Evolutionary conservation across 1,140 invertebrate species (phyloP).

Genomic region (Drosophila micromelanica): DNA sequence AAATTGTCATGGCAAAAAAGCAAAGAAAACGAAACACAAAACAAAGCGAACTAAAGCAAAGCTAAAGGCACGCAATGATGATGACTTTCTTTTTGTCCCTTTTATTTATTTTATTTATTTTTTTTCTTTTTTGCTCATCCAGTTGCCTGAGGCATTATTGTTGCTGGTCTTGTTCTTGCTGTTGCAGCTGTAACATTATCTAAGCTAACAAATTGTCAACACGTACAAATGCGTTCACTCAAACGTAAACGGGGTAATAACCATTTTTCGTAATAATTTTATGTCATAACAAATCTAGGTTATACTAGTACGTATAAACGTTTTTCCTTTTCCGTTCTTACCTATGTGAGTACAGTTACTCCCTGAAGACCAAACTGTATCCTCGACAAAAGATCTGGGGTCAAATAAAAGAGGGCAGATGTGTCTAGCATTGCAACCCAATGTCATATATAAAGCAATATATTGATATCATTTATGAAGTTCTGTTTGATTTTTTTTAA

Average conservation of each 20-base stretch:
- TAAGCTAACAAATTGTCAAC: constrained; percentile 84
- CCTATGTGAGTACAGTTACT: constrained; percentile 25
- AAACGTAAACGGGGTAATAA: constrained; percentile 84
- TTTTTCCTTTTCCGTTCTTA: constrained; percentile 23
- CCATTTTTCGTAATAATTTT: constrained; percentile 84
- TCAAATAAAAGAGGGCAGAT: not conserved
- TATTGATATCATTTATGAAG: too few species aligned
- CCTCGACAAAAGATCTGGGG: too few species aligned
- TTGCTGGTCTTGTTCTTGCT: constrained; percentile 30
- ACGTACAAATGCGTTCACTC: constrained; percentile 84
- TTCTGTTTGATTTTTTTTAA: too few species aligned
- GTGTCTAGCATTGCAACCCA: not conserved
- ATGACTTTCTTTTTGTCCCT: constrained; percentile 53
- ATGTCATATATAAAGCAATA: too few species aligned
- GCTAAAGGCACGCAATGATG: constrained; percentile 58
- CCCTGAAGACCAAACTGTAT: not conserved
- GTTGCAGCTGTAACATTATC: constrained; percentile 65
- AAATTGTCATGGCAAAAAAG: constrained; percentile 63
- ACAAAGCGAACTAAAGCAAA: constrained; percentile 38
- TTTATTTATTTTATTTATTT: constrained; percentile 20
- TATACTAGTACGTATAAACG: constrained; percentile 54
- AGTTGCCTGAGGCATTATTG: constrained; percentile 19
- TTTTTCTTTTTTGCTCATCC: constrained; percentile 8
- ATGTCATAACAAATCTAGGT: constrained; percentile 82
- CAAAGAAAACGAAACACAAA: constrained; percentile 24